A percentile compares a stretch with the other conserved stretches of the same genome.
phyloP scores from a whole-genome alignment of 2,113 vertebrate species.

The Ptychochromis oligacanthus region DNA sequence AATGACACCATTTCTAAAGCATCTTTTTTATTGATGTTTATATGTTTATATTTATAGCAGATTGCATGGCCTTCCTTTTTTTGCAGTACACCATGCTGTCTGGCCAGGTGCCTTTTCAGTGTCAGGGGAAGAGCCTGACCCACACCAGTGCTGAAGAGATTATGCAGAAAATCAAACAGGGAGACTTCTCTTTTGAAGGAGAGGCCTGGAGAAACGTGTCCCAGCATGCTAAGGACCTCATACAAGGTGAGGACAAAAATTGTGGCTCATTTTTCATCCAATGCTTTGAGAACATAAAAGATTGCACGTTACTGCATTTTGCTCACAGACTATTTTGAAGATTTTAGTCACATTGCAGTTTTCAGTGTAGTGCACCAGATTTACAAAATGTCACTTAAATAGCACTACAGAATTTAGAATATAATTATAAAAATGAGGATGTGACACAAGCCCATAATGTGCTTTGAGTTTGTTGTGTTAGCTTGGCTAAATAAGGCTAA shows the following conservation, averaged over 20 bases:
- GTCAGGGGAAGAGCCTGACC: conserved; percentile 89
- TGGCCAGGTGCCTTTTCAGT: conserved; percentile 97
- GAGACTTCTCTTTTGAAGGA: conserved; percentile 97
- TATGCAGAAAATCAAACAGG: conserved; percentile 98
- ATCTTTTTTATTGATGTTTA: neutral
- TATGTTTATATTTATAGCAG: neutral
- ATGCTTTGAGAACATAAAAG: too few species aligned
- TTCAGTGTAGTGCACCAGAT: neutral
- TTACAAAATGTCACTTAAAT: neutral
- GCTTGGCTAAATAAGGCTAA: too few species aligned
- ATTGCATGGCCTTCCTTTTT: conserved; percentile 26
- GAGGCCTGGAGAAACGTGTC: conserved; percentile 98
- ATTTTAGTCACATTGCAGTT: too few species aligned
- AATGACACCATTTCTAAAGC: neutral
- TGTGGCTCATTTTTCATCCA: too few species aligned
- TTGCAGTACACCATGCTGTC: conserved; percentile 97
- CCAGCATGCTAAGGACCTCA: conserved; percentile 95
- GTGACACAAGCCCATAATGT: too few species aligned
- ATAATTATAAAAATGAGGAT: neutral
- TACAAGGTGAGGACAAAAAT: conserved; percentile 84
- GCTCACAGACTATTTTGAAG: too few species aligned
- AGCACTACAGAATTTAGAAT: neutral
- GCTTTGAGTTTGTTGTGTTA: too few species aligned
- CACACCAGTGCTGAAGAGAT: conserved; percentile 95
- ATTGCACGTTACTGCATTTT: too few species aligned